These are phyloP conservation scores for Xylophagus ater DNA, from an alignment of 2,888 invertebrate genomes.

Conservation along the genomic window DNA sequence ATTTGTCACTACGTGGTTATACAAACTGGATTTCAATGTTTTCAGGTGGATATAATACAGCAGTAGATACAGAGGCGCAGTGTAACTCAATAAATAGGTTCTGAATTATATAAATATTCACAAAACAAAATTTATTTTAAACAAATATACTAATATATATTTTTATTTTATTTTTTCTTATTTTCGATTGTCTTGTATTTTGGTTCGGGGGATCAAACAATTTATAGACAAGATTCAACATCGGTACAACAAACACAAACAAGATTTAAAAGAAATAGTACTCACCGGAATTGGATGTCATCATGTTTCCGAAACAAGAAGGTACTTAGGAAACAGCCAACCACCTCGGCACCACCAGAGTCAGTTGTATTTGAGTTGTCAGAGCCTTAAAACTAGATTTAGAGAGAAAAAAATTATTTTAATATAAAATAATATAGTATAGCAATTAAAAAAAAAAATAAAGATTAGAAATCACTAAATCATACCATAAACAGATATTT, in stretches of 20 bases:
- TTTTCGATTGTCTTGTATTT: too few species aligned
- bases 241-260: constrained; percentile 12
- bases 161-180: not conserved
- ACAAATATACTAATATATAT: not conserved
- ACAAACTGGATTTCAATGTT: constrained; percentile 38
- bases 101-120: not conserved
- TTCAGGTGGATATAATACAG: constrained; percentile 35
- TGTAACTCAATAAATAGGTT: constrained; percentile 22
- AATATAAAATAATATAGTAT: constrained; percentile 1
- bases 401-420: not conserved
- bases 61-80: constrained; percentile 34
- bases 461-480: not conserved
- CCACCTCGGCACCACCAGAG: constrained; percentile 37
- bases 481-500: not conserved
- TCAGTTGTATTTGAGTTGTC: constrained; percentile 42
- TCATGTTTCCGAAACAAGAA: constrained; percentile 38
- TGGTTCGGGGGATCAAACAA: too few species aligned
- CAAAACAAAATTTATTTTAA: constrained; percentile 5
- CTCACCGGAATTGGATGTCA: constrained; percentile 27
- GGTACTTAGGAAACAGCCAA: constrained; percentile 38
- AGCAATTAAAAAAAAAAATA: constrained; percentile 3
- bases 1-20: constrained; percentile 38
- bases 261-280: constrained; percentile 13
- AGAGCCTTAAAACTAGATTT: constrained; percentile 31
- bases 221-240: constrained; percentile 16